Base-by-base conservation (phyloP, 2,113 vertebrate genomes). In the Hemibagrus wyckioides region DNA sequence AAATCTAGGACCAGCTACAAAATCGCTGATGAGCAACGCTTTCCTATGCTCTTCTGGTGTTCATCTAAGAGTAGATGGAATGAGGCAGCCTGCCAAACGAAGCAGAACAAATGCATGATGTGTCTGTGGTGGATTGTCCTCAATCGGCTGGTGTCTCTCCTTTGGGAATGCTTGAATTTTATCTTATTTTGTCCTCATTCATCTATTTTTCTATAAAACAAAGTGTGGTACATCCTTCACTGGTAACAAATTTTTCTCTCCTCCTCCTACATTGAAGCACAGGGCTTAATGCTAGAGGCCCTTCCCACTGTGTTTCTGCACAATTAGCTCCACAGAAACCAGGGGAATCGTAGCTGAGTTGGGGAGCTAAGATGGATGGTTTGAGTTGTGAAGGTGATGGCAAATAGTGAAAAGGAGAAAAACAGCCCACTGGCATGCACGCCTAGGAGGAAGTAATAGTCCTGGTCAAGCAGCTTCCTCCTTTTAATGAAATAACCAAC, bases 301-400 rank as follows among this genome's bases (percentile, higher is more conserved):
- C 89, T 83, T 90, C 92, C 91, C 81, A 87, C 92, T 87, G 85
- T 21, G 85, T 92, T 91, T 90, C 90, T 91, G 90, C 90, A 92
- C 92, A 93, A 93, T 94, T 93, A 93, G 91, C 91, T 93, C 90
- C 89, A 88, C 90, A 92, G 90, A 92, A 91, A 87, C 89, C 88
- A 82, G 87, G 86, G 88, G 90, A 90, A 88, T 91, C 85, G 82
- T 83, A 87, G 88, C 90, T 63, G 89, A 89, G 92, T 87, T 89
- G 87, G 87, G 90, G 91, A 93, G 90, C 90, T 86, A 88, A 93
- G 93, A 94, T 93, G 90, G 91, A 93, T 94, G 89, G 88, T 84
- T 88, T 63, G 59, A 91, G 87, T 90, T 88, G 90, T 88, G 86
- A 92, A 92, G 93, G 91, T 93, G 91, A 92, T 89, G 90, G 93